Percentiles rank a stretch among this genome's conserved stretches.
phyloP scores from a whole-genome alignment of 2,797 vertebrate species.

The Meda fulgida region DNA sequence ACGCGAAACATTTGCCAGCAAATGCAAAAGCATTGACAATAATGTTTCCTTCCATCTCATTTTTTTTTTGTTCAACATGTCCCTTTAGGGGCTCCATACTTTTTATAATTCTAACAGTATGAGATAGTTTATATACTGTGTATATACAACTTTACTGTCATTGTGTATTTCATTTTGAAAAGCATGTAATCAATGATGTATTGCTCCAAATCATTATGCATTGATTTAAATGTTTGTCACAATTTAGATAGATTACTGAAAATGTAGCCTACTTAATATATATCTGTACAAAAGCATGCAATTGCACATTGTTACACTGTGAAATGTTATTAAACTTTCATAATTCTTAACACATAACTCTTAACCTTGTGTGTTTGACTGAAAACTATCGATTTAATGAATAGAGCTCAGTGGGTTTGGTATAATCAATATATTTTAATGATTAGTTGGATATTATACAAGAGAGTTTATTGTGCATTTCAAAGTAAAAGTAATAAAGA shows the following conservation, averaged over 20 bases:
- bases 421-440: neutral
- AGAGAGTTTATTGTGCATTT: neutral
- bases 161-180: slow-evolving; percentile 6
- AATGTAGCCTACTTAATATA: neutral
- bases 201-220: neutral
- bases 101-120: neutral
- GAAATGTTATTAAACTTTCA: neutral
- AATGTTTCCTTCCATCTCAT: neutral
- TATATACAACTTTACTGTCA: slow-evolving; percentile 4
- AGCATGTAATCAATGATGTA: neutral
- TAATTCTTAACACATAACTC: neutral
- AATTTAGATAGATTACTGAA: neutral
- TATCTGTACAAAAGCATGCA: neutral
- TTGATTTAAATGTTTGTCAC: neutral
- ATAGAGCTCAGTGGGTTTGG: neutral
- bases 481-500: neutral
- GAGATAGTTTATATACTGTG: slow-evolving; percentile 15
- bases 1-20: neutral
- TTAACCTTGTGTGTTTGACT: neutral
- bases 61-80: neutral
- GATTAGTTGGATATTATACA: neutral
- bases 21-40: neutral
- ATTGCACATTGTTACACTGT: neutral
- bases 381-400: neutral
- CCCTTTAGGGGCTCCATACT: neutral